Conservation (phyloP, 2,113 vertebrate genomes). For the Nanger granti region DNA sequence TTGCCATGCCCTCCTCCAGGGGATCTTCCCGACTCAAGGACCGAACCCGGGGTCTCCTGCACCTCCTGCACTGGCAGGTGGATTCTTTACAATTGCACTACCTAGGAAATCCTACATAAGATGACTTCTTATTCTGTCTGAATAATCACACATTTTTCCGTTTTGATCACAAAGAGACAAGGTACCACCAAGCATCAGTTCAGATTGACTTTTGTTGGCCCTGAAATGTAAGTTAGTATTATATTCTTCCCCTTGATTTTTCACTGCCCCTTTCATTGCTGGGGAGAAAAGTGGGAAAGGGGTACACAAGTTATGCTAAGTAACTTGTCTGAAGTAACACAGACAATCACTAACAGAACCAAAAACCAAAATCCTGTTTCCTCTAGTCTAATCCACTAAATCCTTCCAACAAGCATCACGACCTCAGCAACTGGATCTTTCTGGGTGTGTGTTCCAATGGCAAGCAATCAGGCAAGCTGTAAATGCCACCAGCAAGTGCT, state of each 20-base stretch:
- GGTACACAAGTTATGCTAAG: background rate
- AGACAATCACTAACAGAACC: background rate
- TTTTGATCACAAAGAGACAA: conserved; percentile 9
- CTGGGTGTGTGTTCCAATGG: background rate
- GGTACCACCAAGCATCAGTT: background rate
- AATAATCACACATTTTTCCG: background rate
- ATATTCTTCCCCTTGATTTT: background rate
- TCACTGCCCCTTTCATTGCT: background rate
- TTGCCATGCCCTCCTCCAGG: background rate
- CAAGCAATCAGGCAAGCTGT: background rate
- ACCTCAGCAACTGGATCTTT: background rate
- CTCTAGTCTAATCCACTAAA: background rate
- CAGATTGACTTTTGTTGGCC: background rate
- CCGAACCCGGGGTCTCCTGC: background rate
- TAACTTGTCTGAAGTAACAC: background rate
- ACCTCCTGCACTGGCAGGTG: background rate
- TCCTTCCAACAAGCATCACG: background rate
- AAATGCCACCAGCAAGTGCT: background rate
- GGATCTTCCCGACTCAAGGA: background rate
- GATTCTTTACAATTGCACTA: background rate
- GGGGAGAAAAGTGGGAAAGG: rapidly evolving
- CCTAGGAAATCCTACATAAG: background rate
- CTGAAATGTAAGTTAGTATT: background rate
- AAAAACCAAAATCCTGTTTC: conserved; percentile 27
- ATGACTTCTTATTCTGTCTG: background rate